Conservation (phyloP, 2,113 vertebrate genomes). For the Tragelaphus buxtoni region DNA sequence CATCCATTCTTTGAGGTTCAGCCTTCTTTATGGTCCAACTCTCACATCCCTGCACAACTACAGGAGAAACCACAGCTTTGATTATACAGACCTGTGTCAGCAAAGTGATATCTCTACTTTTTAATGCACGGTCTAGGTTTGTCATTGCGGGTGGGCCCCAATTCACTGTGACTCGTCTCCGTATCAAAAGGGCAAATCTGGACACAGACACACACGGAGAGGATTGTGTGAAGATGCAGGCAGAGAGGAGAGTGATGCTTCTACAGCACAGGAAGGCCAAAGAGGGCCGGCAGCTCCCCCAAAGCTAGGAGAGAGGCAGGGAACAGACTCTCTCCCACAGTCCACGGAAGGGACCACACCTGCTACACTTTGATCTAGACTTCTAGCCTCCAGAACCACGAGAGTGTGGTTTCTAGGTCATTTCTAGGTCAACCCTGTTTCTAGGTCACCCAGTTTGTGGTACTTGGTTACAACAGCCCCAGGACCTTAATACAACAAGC, state of each 20-base stretch:
- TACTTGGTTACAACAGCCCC: not conserved
- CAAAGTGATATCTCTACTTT: not conserved
- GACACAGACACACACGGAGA: fast-evolving
- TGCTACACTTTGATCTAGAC: not conserved
- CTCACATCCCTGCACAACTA: not conserved
- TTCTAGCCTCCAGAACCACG: not conserved
- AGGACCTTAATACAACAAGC: too few relatives aligned
- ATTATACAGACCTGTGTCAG: not conserved
- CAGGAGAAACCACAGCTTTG: not conserved
- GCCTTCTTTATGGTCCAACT: not conserved
- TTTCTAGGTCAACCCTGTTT: not conserved
- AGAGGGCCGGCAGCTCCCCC: not conserved
- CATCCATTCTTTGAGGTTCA: not conserved
- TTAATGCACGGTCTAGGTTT: not conserved
- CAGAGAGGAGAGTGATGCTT: not conserved
- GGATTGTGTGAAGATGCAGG: not conserved
- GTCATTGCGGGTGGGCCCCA: not conserved
- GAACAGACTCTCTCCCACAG: not conserved
- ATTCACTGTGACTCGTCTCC: not conserved
- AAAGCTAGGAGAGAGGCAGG: not conserved
- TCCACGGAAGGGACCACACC: fast-evolving
- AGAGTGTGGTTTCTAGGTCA: not conserved
- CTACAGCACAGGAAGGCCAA: not conserved
- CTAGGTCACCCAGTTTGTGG: not conserved
- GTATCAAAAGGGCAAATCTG: not conserved